Evolutionary conservation across 64 coral and sea anemone species (phyloP).

Genomic region (Montipora cactus): DNA sequence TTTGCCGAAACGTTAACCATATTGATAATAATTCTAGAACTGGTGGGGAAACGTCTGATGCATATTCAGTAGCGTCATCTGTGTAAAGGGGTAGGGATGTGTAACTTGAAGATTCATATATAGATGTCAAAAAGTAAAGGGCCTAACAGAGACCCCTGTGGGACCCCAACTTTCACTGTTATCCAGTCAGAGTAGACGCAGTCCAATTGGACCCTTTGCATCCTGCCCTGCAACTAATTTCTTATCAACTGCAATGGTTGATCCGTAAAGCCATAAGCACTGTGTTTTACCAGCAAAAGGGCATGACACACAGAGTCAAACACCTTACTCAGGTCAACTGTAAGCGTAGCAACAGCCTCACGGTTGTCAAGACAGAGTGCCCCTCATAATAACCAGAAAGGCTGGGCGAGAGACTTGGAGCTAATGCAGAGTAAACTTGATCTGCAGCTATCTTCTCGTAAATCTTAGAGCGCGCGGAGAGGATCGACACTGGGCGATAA

Average conservation of each 20-base stretch:
- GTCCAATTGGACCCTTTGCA: slow-evolving; percentile 13
- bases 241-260: slow-evolving; percentile 2
- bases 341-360: neutral
- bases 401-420: neutral
- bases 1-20: neutral
- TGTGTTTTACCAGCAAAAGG: neutral
- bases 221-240: neutral
- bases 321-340: slow-evolving; percentile 22
- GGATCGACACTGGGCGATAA: neutral
- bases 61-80: neutral
- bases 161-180: neutral
- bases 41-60: no score
- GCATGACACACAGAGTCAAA: neutral
- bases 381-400: slow-evolving; percentile 56
- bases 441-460: slow-evolving; percentile 24
- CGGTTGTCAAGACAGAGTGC: slow-evolving; percentile 27
- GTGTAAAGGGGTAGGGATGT: slow-evolving; percentile 3
- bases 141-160: neutral
- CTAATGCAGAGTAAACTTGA: slow-evolving; percentile 13
- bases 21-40: neutral
- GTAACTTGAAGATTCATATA: slow-evolving; percentile 4
- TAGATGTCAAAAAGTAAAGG: neutral
- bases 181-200: neutral
- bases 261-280: neutral
- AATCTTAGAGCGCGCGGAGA: slow-evolving; percentile 1